Conservation (phyloP, 2,888 invertebrate species). For the Oxytorus armatus region DNA sequence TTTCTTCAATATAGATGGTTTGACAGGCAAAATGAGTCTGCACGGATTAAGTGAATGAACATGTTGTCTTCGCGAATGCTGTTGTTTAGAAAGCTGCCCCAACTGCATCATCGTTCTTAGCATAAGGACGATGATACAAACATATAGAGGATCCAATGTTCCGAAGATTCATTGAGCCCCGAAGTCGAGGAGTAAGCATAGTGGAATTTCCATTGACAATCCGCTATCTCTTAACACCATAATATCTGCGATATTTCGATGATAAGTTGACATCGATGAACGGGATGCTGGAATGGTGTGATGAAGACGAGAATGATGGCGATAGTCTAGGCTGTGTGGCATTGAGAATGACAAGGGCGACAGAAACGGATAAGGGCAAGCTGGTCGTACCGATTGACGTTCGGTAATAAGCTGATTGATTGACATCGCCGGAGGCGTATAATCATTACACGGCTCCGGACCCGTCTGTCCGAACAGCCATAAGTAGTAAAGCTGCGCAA, state of each 20-base stretch:
- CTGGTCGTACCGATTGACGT: constrained; percentile 73
- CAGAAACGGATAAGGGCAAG: neutral
- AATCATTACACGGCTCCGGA: constrained; percentile 78
- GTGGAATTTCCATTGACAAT: neutral
- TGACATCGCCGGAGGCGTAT: constrained; percentile 77
- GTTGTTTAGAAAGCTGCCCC: too few relatives aligned
- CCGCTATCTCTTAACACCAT: neutral
- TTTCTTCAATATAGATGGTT: neutral
- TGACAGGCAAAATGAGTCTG: neutral
- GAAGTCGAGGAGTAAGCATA: neutral
- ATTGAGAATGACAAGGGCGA: constrained; percentile 52
- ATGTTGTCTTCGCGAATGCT: too few relatives aligned
- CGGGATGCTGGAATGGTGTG: constrained; percentile 7
- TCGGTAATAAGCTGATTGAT: constrained; percentile 82
- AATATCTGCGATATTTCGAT: constrained; percentile 34
- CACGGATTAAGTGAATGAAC: neutral
- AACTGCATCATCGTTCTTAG: neutral
- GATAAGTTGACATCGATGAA: constrained; percentile 59
- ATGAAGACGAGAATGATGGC: constrained; percentile 9
- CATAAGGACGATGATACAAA: constrained; percentile 56
- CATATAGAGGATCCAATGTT: constrained; percentile 76
- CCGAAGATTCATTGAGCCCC: constrained; percentile 66
- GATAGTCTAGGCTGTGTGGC: constrained; percentile 5
- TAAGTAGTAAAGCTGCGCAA: constrained; percentile 33
- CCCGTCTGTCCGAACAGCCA: constrained; percentile 63